Evolutionary conservation across 2,797 vertebrate genomes (phyloP), one percentile per base, ranked within the genome.

Genomic region (Hydrocynus forskahlii): DNA sequence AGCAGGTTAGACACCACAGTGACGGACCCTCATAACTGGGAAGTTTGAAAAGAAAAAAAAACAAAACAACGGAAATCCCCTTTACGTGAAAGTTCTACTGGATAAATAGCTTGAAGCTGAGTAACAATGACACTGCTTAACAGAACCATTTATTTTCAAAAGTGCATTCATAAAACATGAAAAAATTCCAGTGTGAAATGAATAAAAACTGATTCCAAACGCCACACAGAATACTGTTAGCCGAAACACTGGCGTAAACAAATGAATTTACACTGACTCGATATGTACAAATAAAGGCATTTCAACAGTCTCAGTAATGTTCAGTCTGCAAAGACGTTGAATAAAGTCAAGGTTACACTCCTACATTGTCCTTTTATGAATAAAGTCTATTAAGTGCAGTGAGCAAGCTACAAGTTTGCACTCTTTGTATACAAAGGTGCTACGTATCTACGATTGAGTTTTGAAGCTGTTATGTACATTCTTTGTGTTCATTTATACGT

Each of bases 121-220:
- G 59, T 25, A 66, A 40, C 35, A 9, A 67, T 10, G 8, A 67
- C 19, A 40, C 38, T 43, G 63, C 35, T 66, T 7, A 43, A 43
- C 64, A n/a, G 19, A n/a, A 40, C 35, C 48, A 17, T 86, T 86
- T 82, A 81, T 84, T 84, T 48, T 69, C 12, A 75, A 81, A 76
- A 80, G 25, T 45, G 63, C 54, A 76, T 52, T 79, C n/a, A 55
- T 17, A 57, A 69, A 86, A 86, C 45, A 71, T 4, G 60, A 25
- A 69, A 77, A 74, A 80, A 73, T 83, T 52, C 23, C 17, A 69
- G 35, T 63, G 21, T 29, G 7, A 80, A 75, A 83, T 57, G 45
- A 74, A 40, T 45, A 21, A 73, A 67, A 77, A 78, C 21, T n/a
- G 10, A 67, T 60, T 35, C 59, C 40, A 73, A 21, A 60, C 21